Base-by-base conservation (phyloP, 2,113 vertebrate genomes). In the Nothocercus nigrocapillus region DNA sequence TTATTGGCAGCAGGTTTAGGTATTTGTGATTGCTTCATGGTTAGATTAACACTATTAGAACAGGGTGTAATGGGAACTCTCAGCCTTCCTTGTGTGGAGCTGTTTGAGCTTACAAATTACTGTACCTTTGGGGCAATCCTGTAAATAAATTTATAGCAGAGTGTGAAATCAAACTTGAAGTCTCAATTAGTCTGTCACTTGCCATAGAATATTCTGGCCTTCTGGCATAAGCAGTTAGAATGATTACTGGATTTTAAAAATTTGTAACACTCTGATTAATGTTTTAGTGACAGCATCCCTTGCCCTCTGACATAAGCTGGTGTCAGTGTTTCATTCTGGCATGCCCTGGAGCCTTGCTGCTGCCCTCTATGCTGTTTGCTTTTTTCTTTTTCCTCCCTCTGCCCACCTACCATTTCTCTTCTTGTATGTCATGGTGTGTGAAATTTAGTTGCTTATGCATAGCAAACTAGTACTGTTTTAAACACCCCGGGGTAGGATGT, bases 91-190 rank as follows among this genome's bases (percentile, higher is more conserved):
- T 89, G 74, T 91, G 84, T 79, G 78, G n/a, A 95, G 34, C 70
- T 89, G 64, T 90, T 92, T 74, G 88, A 83, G 82, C 68, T 90
- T 94, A 83, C 54, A 44, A 88, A 80, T 86, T 90, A 24, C 51
- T 47, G 13, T 90, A 75, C 68, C 93, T 95, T 67, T 91, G 76
- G 77, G 82, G 51, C 73, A 88, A 4, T 83, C 38, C 61, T 94
- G 56, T 64, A 90, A 62, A 81, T 95, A 95, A 89, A 85, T 19
- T 59, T 89, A 8, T 1, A 82, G 45, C 42, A 32, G 45, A 83
- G n/a, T 74, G 82, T 91, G 88, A 94, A 97, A 84, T 94, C 69
- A 86, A 83, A 81, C 76, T 72, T 82, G 59, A 93, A 94, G 69
- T 83, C 91, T 93, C 85, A 91, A 68, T 91, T 95, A 88, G 82